Conservation (phyloP, 2,888 invertebrate genomes). For the Balanococcus diminutus region DNA sequence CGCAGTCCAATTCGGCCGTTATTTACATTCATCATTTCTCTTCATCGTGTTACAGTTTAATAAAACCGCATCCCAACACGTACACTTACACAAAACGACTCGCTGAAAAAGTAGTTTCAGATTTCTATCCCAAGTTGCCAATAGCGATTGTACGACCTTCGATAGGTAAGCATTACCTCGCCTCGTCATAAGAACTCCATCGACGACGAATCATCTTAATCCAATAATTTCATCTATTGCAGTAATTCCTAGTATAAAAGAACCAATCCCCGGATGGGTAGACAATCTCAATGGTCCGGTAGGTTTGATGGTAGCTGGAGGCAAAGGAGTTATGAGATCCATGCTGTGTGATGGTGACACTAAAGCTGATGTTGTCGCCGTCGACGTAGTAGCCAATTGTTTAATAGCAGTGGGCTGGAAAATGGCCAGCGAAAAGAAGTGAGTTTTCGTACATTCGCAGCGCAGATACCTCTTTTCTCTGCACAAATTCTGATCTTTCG, state of each 20-base stretch:
- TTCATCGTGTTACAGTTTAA: constrained; percentile 61
- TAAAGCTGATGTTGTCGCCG: constrained; percentile 79
- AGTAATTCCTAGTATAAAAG: constrained; percentile 80
- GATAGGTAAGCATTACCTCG: constrained; percentile 71
- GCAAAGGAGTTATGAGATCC: constrained; percentile 87
- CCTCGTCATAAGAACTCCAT: neutral
- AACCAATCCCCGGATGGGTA: constrained; percentile 87
- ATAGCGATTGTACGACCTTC: constrained; percentile 87
- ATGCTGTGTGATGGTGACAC: constrained; percentile 79
- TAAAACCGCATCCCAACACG: constrained; percentile 86
- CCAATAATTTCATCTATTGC: constrained; percentile 59
- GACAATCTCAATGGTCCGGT: constrained; percentile 91
- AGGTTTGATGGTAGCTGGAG: constrained; percentile 80
- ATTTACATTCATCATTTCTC: too few species aligned
- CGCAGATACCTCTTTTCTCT: too few species aligned
- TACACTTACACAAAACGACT: constrained; percentile 94
- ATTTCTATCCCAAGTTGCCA: constrained; percentile 77
- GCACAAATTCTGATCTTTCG: too few species aligned
- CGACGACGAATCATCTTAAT: neutral
- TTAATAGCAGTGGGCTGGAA: constrained; percentile 76
- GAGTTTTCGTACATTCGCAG: too few species aligned
- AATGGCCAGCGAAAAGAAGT: constrained; percentile 62
- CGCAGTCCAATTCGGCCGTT: too few species aligned
- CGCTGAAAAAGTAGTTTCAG: constrained; percentile 83
- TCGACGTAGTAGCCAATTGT: constrained; percentile 81